Evolutionary conservation across 2,888 invertebrate genomes (phyloP), one percentile per base, ranked within the genome.

Genomic region (Leucophenga montana): DNA sequence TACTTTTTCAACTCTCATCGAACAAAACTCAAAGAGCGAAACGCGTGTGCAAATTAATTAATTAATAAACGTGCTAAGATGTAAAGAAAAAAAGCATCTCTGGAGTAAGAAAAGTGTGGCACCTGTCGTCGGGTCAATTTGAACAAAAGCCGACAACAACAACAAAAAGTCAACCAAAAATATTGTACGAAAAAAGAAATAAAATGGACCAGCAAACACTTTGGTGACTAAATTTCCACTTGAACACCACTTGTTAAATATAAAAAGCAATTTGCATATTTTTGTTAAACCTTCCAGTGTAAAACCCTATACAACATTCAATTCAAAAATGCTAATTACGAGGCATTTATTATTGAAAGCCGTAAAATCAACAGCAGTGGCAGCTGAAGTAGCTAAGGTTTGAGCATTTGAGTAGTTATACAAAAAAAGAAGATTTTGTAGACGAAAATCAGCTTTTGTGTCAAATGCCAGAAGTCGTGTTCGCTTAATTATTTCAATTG

Each of bases 301-400:
- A 33, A 8, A 33, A 33, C 33, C 33, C 33, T 5, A 5, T 33
- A 5, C 33, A 33, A 33, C 8, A 33, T 33, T 33, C 62, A 64
- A 39, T 22, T 11, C n/a, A 64, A 61, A 61, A 64, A 64, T 64
- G 62, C 62, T 64, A 64, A 64, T 64, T 64, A 61, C 61, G 18
- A 18, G 18, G 27, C 22, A 61, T 61, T 61, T 61, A 61, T 61
- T 61, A 61, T 61, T 61, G 39, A 33, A 61, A 39, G 39, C 39
- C 39, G 18, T 39, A 61, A 57, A 61, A 61, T 39, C 61, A 22
- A 16, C 39, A 39, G 33, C 59, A 59, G 13, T 33, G 39, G 31
- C 33, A 22, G 14, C 59, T 33, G 33, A 33, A 33, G 33, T 33
- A 48, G 48, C 50, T 11, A n/a, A 50, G 6, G 16, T n/a, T 16